Conservation (phyloP, 2,113 vertebrate genomes). For the Sclerurus mexicanus region DNA sequence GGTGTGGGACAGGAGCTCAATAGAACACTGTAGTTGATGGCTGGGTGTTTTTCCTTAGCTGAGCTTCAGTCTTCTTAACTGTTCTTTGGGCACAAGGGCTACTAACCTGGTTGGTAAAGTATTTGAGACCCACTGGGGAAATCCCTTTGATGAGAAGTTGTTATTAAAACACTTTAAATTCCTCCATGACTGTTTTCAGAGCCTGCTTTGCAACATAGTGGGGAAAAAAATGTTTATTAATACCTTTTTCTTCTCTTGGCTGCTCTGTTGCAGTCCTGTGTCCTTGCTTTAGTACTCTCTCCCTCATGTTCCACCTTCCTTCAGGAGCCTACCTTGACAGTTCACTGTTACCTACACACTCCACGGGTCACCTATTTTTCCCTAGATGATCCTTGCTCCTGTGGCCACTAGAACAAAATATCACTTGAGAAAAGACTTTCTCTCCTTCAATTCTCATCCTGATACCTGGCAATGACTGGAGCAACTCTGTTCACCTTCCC, state of each 20-base stretch:
- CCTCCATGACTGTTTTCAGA: neutral
- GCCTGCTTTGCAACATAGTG: neutral
- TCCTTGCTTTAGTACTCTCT: neutral
- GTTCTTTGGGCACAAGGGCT: neutral
- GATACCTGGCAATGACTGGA: neutral
- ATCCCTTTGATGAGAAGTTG: neutral
- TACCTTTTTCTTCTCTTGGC: neutral
- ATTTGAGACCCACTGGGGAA: neutral
- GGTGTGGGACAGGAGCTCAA: neutral
- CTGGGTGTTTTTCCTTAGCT: neutral
- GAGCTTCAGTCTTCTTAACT: neutral
- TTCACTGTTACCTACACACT: neutral
- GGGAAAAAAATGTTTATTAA: neutral
- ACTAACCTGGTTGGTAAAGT: neutral
- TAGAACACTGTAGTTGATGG: neutral
- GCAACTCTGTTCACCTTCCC: neutral
- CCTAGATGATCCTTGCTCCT: neutral
- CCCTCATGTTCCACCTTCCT: neutral
- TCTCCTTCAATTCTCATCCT: neutral
- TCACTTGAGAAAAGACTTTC: fast-evolving
- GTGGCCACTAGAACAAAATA: neutral
- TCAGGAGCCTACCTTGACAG: neutral
- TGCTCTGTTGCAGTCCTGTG: neutral
- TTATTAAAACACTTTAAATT: neutral
- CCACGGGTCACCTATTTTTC: neutral